Percentiles rank a stretch among this genome's conserved stretches.
phyloP scores from a whole-genome alignment of 2,888 invertebrate species.

The Imbricaverruca yamaguchii region DNA sequence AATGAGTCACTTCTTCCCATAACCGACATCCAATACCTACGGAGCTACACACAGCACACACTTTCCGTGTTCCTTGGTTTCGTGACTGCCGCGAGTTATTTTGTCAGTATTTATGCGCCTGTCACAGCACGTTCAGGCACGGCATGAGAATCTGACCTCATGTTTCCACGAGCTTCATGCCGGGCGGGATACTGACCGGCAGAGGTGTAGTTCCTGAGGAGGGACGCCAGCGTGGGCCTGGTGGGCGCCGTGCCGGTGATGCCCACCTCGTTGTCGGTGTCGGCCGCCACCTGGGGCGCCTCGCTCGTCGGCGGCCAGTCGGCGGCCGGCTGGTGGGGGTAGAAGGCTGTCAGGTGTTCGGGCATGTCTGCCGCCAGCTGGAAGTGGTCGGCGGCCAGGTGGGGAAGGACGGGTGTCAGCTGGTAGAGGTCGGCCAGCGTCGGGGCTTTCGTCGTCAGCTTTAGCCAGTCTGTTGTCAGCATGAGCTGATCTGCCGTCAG shows the following conservation, averaged over 20 bases:
- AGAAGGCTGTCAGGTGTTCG: no score
- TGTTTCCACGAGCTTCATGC: no score
- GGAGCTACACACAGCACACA: no score
- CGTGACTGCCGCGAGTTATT: no score
- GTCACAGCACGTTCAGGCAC: no score
- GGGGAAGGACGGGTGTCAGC: not conserved
- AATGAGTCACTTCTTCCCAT: no score
- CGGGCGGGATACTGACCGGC: not conserved
- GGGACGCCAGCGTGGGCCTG: not conserved
- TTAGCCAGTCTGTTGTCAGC: not conserved
- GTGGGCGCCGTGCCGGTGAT: not conserved
- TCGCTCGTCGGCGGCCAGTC: not conserved
- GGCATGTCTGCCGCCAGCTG: no score
- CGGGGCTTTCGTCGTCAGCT: not conserved
- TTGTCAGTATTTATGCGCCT: no score
- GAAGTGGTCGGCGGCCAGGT: not conserved
- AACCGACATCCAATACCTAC: no score
- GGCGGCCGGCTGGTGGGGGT: no score
- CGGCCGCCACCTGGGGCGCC: not conserved
- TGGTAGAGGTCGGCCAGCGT: not conserved
- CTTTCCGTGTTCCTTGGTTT: no score
- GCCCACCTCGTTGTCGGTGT: constrained; percentile 4
- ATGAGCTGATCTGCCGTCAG: not conserved
- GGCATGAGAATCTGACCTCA: no score
- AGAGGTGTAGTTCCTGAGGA: constrained; percentile 8